phyloP scores from a whole-genome alignment of 2,113 vertebrate species.

The Hassar affinis region DNA sequence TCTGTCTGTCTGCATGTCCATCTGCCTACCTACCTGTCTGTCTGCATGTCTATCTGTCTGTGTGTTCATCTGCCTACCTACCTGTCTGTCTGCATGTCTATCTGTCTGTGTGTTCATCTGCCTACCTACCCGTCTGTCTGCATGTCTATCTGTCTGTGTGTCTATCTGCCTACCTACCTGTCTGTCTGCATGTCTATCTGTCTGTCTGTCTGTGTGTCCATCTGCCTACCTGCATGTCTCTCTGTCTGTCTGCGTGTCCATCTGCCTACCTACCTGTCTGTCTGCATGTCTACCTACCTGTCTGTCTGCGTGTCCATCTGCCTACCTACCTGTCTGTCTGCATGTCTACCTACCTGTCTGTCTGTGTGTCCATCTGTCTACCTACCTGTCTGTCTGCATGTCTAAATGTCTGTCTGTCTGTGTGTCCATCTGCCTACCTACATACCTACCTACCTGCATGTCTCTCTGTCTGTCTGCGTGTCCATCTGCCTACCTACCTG shows the following conservation, averaged over 20 bases:
- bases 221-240: too few relatives aligned
- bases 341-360: background rate
- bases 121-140: background rate
- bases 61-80: background rate
- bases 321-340: too few relatives aligned
- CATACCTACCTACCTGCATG: too few relatives aligned
- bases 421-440: background rate
- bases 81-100: background rate
- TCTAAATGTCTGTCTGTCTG: background rate
- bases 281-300: too few relatives aligned
- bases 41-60: background rate
- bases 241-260: too few relatives aligned
- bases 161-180: background rate
- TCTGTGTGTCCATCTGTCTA: background rate
- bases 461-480: too few relatives aligned
- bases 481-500: background rate
- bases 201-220: background rate
- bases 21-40: background rate
- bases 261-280: too few relatives aligned
- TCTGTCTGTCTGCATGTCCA: background rate
- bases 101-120: background rate
- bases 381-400: background rate
- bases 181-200: background rate
- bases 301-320: too few relatives aligned
- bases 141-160: background rate